phyloP scores from a whole-genome alignment of 2,797 vertebrate species.

The Chaetodon trifasciatus region DNA sequence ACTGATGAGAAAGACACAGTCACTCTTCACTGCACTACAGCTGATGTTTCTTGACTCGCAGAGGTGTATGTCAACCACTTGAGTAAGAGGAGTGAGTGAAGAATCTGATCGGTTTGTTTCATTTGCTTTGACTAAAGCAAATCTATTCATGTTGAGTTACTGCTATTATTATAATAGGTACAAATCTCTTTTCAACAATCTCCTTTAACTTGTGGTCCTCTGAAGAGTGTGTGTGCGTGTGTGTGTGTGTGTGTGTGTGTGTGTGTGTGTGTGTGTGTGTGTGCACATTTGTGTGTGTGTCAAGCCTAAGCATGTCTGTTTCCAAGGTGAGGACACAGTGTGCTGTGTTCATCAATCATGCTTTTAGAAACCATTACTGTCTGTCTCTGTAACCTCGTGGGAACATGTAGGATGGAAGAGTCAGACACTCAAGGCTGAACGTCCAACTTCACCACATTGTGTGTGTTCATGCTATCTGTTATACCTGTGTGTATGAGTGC shows the following conservation, averaged over 20 bases:
- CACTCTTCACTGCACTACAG: neutral
- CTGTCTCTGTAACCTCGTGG: constrained; percentile 58
- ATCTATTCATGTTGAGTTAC: constrained; percentile 11
- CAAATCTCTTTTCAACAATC: constrained; percentile 27
- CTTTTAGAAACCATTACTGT: constrained; percentile 71
- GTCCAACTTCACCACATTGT: constrained; percentile 24
- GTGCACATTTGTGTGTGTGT: constrained; percentile 9
- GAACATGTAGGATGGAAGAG: constrained; percentile 53
- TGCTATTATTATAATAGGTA: constrained; percentile 29
- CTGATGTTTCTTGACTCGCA: neutral
- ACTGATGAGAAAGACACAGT: neutral
- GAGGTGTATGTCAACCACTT: neutral
- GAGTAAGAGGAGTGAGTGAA: neutral
- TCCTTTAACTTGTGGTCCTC: neutral
- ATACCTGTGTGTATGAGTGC: constrained; percentile 11
- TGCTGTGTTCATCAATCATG: constrained; percentile 68
- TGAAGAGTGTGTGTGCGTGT: constrained; percentile 28
- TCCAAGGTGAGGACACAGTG: constrained; percentile 55
- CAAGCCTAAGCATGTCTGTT: constrained; percentile 22
- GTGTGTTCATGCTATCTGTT: constrained; percentile 6
- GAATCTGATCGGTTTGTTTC: constrained; percentile 1
- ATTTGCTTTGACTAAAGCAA: constrained; percentile 8
- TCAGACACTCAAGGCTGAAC: constrained; percentile 60
- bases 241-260: constrained; percentile 3
- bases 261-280: constrained; percentile 21